Evolutionary conservation across 2,797 vertebrate genomes (phyloP).

Genomic region (Agapornis canus): DNA sequence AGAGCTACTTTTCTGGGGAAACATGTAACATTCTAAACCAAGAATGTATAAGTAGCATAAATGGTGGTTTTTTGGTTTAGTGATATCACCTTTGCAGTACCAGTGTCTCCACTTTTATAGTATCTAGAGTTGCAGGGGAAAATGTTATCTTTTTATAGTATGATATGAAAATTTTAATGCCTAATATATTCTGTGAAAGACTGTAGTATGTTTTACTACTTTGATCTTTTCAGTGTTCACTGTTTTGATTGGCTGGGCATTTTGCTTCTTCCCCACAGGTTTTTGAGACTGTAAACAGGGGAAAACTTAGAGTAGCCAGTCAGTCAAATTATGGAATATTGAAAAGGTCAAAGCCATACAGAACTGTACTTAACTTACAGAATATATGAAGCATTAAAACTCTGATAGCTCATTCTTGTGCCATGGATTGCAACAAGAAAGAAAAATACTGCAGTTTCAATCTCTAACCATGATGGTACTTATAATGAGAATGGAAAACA

Average conservation of each 20-base stretch:
- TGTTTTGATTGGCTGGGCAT: slow-evolving; percentile 41
- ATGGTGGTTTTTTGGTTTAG: slow-evolving; percentile 23
- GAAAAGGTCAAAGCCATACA: slow-evolving; percentile 71
- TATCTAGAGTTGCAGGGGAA: background rate
- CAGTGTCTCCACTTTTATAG: background rate
- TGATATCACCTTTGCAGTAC: background rate
- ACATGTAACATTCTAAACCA: background rate
- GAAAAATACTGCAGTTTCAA: background rate
- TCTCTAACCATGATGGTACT: background rate
- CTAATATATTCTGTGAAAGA: background rate
- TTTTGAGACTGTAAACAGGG: slow-evolving; percentile 60
- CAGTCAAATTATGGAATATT: slow-evolving; percentile 61
- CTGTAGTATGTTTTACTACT: slow-evolving; percentile 35
- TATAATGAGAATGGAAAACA: background rate
- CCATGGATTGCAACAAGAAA: background rate
- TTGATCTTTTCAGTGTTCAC: slow-evolving; percentile 43
- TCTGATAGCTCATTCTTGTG: background rate
- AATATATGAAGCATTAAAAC: slow-evolving; percentile 46
- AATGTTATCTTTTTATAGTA: slow-evolving; percentile 60
- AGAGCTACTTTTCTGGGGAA: background rate
- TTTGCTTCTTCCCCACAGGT: slow-evolving; percentile 39
- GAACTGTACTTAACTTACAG: slow-evolving; percentile 29
- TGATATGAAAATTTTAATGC: slow-evolving; percentile 51
- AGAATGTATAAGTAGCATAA: background rate
- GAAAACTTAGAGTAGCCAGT: slow-evolving; percentile 40